Evolutionary conservation across 37 sponge, comb jelly and placozoan species (phyloP).

Genomic region (Oscarella lobularis): DNA sequence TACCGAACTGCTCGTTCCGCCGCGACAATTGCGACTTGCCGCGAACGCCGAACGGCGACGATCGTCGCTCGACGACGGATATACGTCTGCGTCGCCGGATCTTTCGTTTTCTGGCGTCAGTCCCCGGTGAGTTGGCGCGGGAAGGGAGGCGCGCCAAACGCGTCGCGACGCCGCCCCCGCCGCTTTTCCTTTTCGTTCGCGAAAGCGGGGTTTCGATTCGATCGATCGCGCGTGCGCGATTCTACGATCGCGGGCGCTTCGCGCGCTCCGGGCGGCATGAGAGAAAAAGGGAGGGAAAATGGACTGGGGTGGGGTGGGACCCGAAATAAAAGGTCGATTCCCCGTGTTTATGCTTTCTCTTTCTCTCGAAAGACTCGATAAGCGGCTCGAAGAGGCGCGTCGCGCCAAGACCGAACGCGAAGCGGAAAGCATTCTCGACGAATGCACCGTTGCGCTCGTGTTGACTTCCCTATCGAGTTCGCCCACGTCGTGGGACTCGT

Average conservation of each 20-base stretch:
- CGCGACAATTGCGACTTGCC: background rate
- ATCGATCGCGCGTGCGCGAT: no score
- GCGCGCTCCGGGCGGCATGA: no score
- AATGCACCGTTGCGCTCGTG: background rate
- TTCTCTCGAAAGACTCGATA: background rate
- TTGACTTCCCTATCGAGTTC: background rate
- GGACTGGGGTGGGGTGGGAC: no score
- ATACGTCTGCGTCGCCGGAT: background rate
- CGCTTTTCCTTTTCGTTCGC: no score
- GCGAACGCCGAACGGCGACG: background rate
- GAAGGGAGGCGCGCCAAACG: no score
- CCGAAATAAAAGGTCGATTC: no score
- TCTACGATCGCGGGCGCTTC: no score
- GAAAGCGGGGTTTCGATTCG: no score
- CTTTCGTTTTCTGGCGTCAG: background rate
- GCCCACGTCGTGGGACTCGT: background rate
- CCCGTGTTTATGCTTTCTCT: no score
- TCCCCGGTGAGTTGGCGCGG: background rate
- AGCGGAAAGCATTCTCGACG: constrained; percentile 1
- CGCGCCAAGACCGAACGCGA: background rate
- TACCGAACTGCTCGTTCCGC: background rate
- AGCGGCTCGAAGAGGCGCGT: background rate
- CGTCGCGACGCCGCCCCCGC: no score
- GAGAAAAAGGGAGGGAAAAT: no score
- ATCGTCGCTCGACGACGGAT: background rate